phyloP scores from a whole-genome alignment of 2,113 vertebrate species.

The Calyptommatus sinebrachiatus region DNA sequence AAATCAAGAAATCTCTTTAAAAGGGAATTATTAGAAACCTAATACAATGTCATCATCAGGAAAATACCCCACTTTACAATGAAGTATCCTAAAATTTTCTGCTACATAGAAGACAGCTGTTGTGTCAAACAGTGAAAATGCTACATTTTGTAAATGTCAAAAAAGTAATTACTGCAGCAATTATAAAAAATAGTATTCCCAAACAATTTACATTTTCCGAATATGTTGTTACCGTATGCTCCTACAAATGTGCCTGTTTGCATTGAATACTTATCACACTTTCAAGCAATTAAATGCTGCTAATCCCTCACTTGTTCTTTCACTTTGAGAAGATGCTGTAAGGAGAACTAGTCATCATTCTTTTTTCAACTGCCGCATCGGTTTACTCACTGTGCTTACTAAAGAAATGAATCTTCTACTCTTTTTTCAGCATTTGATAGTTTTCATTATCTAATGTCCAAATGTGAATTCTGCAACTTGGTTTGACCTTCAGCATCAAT shows the following conservation, averaged over 20 bases:
- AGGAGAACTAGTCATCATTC: constrained; percentile 19
- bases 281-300: constrained; percentile 49
- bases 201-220: constrained; percentile 17
- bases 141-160: constrained; percentile 10
- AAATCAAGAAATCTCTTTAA: constrained; percentile 19
- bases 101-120: not conserved
- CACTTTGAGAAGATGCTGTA: constrained; percentile 25
- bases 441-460: not conserved
- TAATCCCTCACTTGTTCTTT: constrained; percentile 40
- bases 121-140: constrained; percentile 28
- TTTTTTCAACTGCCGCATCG: constrained; percentile 24
- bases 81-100: constrained; percentile 8
- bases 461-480: not conserved
- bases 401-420: constrained; percentile 15
- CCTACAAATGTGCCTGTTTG: constrained; percentile 19
- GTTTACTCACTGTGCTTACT: not conserved
- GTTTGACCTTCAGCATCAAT: no score
- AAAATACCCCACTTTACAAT: not conserved
- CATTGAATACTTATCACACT: constrained; percentile 39
- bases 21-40: not conserved
- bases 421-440: not conserved
- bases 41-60: constrained; percentile 5
- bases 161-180: constrained; percentile 33
- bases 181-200: constrained; percentile 42
- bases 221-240: constrained; percentile 8